These are phyloP conservation scores for Scaptomyza polygonia DNA, from an alignment of 2,888 invertebrate species.

Conservation along the genomic window DNA sequence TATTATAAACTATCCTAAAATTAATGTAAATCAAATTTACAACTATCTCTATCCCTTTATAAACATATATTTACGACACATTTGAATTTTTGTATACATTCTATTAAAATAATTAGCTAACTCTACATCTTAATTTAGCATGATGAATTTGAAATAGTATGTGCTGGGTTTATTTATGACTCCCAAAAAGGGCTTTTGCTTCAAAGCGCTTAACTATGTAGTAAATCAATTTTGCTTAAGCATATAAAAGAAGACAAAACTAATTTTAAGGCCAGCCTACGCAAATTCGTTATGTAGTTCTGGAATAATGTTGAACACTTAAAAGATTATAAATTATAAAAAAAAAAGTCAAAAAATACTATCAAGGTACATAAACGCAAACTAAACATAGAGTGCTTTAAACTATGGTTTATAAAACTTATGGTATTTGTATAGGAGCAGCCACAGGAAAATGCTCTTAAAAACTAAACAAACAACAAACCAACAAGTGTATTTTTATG, in stretches of 20 bases:
- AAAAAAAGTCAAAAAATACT: conserved; percentile 14
- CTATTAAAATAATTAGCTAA: conserved; percentile 31
- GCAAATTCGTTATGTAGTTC: conserved; percentile 19
- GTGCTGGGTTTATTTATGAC: conserved; percentile 45
- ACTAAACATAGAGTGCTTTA: conserved; percentile 65
- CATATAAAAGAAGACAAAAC: conserved; percentile 24
- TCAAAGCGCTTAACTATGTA: conserved; percentile 48
- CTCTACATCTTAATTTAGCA: conserved; percentile 33
- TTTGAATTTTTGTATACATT: conserved; percentile 54
- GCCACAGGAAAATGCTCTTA: conserved; percentile 29
- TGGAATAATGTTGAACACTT: conserved; percentile 13
- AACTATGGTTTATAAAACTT: conserved; percentile 68
- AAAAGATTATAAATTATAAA: not conserved
- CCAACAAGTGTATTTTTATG: conserved; percentile 81
- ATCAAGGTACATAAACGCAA: conserved; percentile 20
- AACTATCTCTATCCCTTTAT: conserved; percentile 23
- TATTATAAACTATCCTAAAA: conserved; percentile 40
- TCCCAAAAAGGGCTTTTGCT: conserved; percentile 49
- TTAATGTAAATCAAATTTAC: conserved; percentile 79
- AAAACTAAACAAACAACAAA: conserved; percentile 24
- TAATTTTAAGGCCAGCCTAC: conserved; percentile 20
- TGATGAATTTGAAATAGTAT: conserved; percentile 13
- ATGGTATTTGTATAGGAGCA: conserved; percentile 36
- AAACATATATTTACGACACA: conserved; percentile 23
- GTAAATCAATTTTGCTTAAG: conserved; percentile 37